A percentile compares a stretch with the other conserved stretches of the same genome.
Evolutionary conservation across 2,888 invertebrate genomes (phyloP).

Genomic region (Caenorhabditis sp.): DNA sequence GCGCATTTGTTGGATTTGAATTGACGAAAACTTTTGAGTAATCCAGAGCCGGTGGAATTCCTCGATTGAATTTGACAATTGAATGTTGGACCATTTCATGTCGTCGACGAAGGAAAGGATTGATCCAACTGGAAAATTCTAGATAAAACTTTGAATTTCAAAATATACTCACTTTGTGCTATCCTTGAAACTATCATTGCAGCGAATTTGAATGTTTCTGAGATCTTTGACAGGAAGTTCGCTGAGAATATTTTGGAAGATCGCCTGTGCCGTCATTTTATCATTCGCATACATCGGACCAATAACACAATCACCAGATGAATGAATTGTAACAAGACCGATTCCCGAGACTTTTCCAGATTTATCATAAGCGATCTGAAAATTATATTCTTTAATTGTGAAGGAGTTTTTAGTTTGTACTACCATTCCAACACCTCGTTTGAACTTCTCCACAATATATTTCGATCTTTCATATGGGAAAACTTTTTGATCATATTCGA

Average conservation of each 20-base stretch:
- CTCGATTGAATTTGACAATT: conserved; percentile 32
- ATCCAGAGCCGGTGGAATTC: conserved; percentile 28
- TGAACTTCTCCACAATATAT: conserved; percentile 24
- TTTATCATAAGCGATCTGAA: conserved; percentile 19
- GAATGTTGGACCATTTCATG: conserved; percentile 35
- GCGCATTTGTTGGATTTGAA: conserved; percentile 27
- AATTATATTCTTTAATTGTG: background rate
- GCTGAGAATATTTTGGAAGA: conserved; percentile 25
- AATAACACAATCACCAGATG: conserved; percentile 18
- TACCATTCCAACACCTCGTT: conserved; percentile 20
- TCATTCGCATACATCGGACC: conserved; percentile 30
- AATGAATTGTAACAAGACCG: conserved; percentile 17
- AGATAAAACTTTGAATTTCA: no score
- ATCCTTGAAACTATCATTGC: conserved; percentile 28
- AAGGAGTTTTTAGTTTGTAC: background rate
- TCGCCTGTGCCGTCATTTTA: conserved; percentile 24
- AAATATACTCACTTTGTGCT: conserved; percentile 19
- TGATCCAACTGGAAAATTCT: conserved; percentile 28
- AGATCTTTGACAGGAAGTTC: conserved; percentile 15
- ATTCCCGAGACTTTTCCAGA: conserved; percentile 31
- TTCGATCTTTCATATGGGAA: conserved; percentile 32
- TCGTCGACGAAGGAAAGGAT: conserved; percentile 31
- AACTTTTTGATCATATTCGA: conserved; percentile 25
- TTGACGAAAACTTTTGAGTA: conserved; percentile 31
- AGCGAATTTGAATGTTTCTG: conserved; percentile 19